Percentiles rank a stretch among this genome's conserved stretches.
phyloP scores from a whole-genome alignment of 2,888 invertebrate species.

The Ceriagrion tenellum region DNA sequence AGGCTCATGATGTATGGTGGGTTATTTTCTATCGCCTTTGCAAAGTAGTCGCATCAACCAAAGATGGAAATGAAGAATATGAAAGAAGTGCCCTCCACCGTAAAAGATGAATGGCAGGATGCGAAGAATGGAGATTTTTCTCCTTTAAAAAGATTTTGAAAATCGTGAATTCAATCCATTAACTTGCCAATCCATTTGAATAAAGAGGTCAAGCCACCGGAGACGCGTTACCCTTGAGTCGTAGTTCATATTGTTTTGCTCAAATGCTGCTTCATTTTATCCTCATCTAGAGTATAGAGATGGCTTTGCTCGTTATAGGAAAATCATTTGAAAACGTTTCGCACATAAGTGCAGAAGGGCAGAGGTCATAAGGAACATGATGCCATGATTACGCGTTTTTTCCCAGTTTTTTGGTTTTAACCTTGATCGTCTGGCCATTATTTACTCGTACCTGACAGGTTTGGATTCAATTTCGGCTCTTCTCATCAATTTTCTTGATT shows the following conservation, averaged over 20 bases:
- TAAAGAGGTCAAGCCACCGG: constrained; percentile 31
- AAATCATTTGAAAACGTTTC: background rate
- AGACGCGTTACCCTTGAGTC: background rate
- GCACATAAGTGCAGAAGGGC: background rate
- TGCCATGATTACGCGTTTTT: background rate
- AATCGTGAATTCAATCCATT: background rate
- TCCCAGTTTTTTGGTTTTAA: too few species aligned
- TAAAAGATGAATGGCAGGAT: background rate
- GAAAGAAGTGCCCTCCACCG: background rate
- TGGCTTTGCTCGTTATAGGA: constrained; percentile 17
- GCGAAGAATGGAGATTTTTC: background rate
- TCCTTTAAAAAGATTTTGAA: background rate
- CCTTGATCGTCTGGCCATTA: too few species aligned
- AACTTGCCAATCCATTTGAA: constrained; percentile 5
- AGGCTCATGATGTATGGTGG: too few species aligned
- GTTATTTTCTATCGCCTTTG: too few species aligned
- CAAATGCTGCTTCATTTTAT: background rate
- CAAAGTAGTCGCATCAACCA: background rate
- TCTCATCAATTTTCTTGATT: too few species aligned
- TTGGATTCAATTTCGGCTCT: too few species aligned
- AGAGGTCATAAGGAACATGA: background rate
- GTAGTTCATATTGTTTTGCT: background rate
- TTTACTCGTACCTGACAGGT: too few species aligned
- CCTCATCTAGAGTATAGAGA: background rate
- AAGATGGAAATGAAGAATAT: background rate